Base-by-base conservation (phyloP, 2,113 vertebrate genomes). In the Tyrannus savana region DNA sequence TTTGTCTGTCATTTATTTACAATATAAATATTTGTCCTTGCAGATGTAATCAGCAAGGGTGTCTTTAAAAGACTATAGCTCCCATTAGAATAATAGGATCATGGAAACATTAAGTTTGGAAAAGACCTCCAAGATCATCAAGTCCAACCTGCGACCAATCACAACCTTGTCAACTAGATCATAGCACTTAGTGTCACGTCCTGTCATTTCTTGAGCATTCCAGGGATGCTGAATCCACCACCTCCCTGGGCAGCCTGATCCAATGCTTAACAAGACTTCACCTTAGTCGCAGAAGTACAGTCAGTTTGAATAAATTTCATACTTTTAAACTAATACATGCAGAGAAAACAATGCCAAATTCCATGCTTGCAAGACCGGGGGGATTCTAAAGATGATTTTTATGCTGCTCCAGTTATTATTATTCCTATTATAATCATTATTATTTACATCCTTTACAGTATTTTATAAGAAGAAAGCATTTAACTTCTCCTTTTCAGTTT, bases 171-270 rank as follows among this genome's bases (percentile, higher is more conserved):
- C 68, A 66, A 44, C 10, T 73, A 44, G 72, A 80, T 31, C 37
- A 58, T 9, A 42, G 25, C 5, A 44, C 37, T 5, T 11, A 5
- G 3, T 58, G 37, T 14, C 18, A 37, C 0, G 0, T 44, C 12
- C 37, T 10, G 10, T 16, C 21, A 5, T 80, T 81, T 44, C 18
- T 67, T 81, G 31, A 59, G 39, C 23, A 39, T 59, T n/a, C 33
- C 27, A 44, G 33, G 22, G 12, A 56, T 3, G 3, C 4, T 58
- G 44, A 59, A 50, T 33, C 8, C 14, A 50, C 27, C 9, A 39
- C 5, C 18, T 33, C 12, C 15, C 52, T 52, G 10, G 6, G 33
- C 23, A 67, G 33, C 14, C 31, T 28, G 42, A 21, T 33, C 9
- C 24, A 42, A 59, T 5, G 12, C 3, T 37, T 23, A 67, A 39